phyloP scores from a whole-genome alignment of 1,140 invertebrate genomes.

The Anadara kagoshimensis region DNA sequence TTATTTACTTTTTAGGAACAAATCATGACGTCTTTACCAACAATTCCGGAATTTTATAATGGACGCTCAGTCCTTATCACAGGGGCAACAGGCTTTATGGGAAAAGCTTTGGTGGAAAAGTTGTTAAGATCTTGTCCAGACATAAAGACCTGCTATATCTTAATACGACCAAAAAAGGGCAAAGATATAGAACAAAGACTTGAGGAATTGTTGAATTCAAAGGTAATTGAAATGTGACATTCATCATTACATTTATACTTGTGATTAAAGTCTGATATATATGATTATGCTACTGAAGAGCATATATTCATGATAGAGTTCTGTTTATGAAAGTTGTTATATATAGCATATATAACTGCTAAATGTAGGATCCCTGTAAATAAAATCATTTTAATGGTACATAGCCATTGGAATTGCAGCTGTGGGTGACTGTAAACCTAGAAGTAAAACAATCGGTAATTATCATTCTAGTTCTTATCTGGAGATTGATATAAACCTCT shows the following conservation, averaged over 20 bases:
- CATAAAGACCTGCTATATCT: conserved; percentile 82
- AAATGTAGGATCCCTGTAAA: no score
- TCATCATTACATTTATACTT: background rate
- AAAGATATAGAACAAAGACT: conserved; percentile 79
- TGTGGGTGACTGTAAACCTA: no score
- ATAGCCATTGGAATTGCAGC: no score
- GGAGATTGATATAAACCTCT: no score
- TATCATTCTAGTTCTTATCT: no score
- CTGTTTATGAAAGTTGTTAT: no score
- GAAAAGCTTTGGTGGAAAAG: conserved; percentile 88
- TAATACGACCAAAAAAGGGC: conserved; percentile 85
- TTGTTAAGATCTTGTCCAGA: conserved; percentile 83
- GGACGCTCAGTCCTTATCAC: conserved; percentile 82
- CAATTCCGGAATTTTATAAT: conserved; percentile 77
- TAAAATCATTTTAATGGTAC: no score
- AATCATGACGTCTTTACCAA: conserved; percentile 39
- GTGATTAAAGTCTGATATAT: background rate
- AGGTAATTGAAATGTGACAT: conserved; percentile 50
- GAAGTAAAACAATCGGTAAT: no score
- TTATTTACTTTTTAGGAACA: no score
- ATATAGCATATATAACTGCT: no score
- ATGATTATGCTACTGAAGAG: no score
- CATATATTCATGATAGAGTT: no score
- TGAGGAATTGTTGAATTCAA: conserved; percentile 65
- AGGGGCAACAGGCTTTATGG: conserved; percentile 83